These are phyloP conservation scores for Dicerorhinus sumatrensis DNA, from an alignment of 2,113 vertebrate genomes.

Conservation along the genomic window DNA sequence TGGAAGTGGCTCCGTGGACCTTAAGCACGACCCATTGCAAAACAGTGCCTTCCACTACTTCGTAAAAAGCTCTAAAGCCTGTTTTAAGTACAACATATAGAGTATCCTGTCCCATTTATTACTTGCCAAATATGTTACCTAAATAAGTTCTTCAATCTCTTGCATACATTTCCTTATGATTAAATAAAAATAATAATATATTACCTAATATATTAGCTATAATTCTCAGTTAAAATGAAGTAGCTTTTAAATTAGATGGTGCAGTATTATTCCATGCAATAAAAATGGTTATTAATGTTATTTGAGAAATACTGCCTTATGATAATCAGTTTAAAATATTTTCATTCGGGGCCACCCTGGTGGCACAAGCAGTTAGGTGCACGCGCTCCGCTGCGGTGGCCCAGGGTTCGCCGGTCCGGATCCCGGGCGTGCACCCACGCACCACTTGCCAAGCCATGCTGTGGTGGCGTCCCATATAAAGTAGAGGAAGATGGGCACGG, in stretches of 20 bases:
- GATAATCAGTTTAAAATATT: not conserved
- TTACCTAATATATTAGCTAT: not conserved
- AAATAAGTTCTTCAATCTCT: not conserved
- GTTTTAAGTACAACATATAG: not conserved
- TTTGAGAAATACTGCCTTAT: not conserved
- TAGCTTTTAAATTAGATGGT: not conserved
- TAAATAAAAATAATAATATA: not conserved
- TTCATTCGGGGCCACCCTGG: no score
- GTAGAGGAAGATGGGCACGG: no score
- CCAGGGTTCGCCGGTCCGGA: no score
- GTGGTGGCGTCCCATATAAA: no score
- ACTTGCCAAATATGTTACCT: not conserved
- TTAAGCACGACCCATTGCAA: not conserved
- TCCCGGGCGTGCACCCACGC: no score
- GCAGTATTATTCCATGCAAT: not conserved
- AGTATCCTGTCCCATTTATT: not conserved
- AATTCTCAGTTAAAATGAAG: slow-evolving; percentile 16
- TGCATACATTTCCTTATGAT: not conserved
- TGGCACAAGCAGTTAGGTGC: no score
- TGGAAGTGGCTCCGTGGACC: rapidly evolving
- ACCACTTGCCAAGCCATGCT: no score
- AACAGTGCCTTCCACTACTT: no score
- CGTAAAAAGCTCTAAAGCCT: not conserved
- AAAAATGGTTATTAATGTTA: not conserved
- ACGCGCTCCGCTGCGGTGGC: no score